Base-by-base conservation (phyloP, 2,113 vertebrate species). In the Indri indri region DNA sequence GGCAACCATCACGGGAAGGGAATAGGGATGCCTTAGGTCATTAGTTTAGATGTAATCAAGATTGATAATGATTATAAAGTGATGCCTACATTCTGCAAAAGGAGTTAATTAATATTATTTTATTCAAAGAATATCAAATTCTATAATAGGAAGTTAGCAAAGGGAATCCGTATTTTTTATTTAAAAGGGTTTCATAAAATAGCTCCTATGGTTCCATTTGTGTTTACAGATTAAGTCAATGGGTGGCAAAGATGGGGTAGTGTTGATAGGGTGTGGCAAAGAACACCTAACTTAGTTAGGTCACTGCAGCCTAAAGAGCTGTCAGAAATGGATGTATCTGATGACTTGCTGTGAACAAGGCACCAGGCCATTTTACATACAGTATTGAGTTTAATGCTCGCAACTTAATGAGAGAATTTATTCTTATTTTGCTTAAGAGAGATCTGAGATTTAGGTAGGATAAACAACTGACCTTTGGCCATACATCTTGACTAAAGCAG, bases 171-270 rank as follows among this genome's bases (percentile, higher is more conserved):
- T 83, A 25, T 92, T 84, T 85, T 40, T 86, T 81, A 42, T 80
- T 96, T 81, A n/a, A 95, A 85, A 37, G 73, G 27, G 11, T 65
- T 95, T 80, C 27, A 66, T 96, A 65, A 79, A 61, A 42, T 47
- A 81, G 32, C 32, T 54, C 27, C 40, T 95, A 0, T 63, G 37
- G 70, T 83, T 88, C n/a, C 47, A 74, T 92, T 87, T 94, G 61
- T 79, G 10, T 42, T 68, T 82, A 37, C 23, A 32, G 37, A 47
- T 68, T 68, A 40, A 52, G 70, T 95, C n/a, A 70, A 3, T 66
- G 30, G 66, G 25, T 71, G 34, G 32, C 66, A 76, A 50, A 37
- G 14, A 40, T 68, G 88, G n/a, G 27, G 23, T 18, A 54, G 32
- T 57, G 6, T 45, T 81, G 37, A 91, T 52, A 50, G 34, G 59